Base-by-base conservation (phyloP, 92 coral and sea anemone genomes). In the Ricordea florida region DNA sequence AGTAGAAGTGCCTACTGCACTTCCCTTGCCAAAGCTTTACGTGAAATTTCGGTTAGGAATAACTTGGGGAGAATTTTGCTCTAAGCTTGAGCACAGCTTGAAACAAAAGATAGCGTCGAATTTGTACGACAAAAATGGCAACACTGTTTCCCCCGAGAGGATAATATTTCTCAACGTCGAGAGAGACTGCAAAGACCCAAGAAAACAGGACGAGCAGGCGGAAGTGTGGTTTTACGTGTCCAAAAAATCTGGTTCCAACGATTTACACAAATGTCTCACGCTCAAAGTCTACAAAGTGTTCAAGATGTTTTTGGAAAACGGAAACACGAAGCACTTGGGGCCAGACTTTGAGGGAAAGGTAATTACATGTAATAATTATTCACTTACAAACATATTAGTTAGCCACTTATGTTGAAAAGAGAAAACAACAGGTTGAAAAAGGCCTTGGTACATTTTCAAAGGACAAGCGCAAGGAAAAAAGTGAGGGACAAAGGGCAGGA, bases 21-120 rank as follows among this genome's bases (percentile, higher is more conserved):
- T 58, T 3, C 58, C 69, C n/a, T n/a, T n/a, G 14, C 93, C 90
- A 2, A 65, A 69, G 36, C 77, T 92, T 1, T 88, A 66, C 61
- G 84, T 89, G 32, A 67, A 84, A 37, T 70, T 91, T 16, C 85
- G 77, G 48, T 60, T 92, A 20, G 88, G 81, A 0, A 80, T 85
- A 43, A 88, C 97, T 0, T 94, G 98, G 98, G 60, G 79, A 25
- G 97, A 92, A 69, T 94, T 92, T 69, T 94, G 98, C 44, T 45
- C 74, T 1, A 88, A 90, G 35, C 78, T 84, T 45, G 83, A 86
- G 10, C 76, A 69, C 51, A 73, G 82, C 35, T 81, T 94, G 6
- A 94, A 83, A 29, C 87, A 89, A 26, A 78, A 61, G 31, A 83
- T 92, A 33, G 98, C 93, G 4, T 71, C 77, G 68, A 88, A 79